Evolutionary conservation across 2,888 invertebrate genomes (phyloP), one percentile per base, ranked within the genome.

Genomic region (Leucoptera coffeella): DNA sequence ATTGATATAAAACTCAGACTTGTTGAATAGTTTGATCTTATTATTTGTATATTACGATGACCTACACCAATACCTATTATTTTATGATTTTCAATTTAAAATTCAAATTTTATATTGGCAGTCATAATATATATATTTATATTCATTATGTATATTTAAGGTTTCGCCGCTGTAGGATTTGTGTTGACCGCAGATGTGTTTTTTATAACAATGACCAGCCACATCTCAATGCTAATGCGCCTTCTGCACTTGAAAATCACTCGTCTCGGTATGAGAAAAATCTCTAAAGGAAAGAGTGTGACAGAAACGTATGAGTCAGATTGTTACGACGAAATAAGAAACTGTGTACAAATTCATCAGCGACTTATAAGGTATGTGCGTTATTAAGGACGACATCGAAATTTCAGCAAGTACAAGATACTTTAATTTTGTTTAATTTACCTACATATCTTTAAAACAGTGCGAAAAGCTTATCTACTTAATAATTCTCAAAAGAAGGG

Each of bases 191-290:
- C 60, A 1, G 61, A 62, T 31, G 38, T 61, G 12, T 35, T 61
- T 12, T 60, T 62, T 33, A 56, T 54, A 43, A 53, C 55, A 2
- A 58, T 62, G 58, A 49, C 62, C 1, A 60, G 53, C 29, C 57
- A 62, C 30, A 60, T 62, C 25, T 53, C 56, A 32, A 54, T 62
- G 59, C 38, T 61, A 8, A 30, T 62, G 8, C 47, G 50, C 5
- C 32, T 58, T 2, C 35, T 62, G 25, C 59, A 60, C 39, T 37
- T 53, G 12, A 49, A 49, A 34, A 53, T 62, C 30, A n/a, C n/a
- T n/a, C n/a, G n/a, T n/a, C n/a, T n/a, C n/a, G n/a, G n/a, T n/a
- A n/a, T 17, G 6, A 17, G 17, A 17, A 17, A 9, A 17, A 6
- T 17, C 17, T 6, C 17, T 17, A 9, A 17, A 17, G 9, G 9